Base-by-base conservation (phyloP, 2,888 invertebrate species). In the Tolmerus cingulatus region DNA sequence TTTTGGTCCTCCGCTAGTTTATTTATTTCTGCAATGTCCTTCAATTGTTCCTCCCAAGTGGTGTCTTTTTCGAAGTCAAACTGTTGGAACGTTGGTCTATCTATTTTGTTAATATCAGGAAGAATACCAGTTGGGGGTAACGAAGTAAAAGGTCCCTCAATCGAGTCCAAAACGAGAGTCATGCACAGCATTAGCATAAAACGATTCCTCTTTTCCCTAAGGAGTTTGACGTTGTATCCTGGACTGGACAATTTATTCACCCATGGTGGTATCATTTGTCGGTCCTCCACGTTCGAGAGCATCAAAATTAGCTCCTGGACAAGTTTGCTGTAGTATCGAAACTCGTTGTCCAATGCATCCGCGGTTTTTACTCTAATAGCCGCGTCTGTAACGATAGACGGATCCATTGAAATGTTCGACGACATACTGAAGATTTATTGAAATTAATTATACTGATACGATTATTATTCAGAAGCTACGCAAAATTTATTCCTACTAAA, bases 151-250 rank as follows among this genome's bases (percentile, higher is more conserved):
- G 89, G 89, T 9, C 88, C 66, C 37, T 88, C 88, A 7, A 89
- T 74, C 2, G 78, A 23, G 57, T 87, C 88, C n/a, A 88, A 66
- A n/a, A 82, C 77, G 40, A 89, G 79, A n/a, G 87, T 88, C 57
- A 90, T 85, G 12, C 89, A 89, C 0, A 90, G 30, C 89, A 89
- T 89, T 4, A 90, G 74, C 74, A 89, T 87, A 74, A 89, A 90
- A 2, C 87, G 88, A 86, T 90, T 90, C 16, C 90, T 82, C 79
- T 89, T 90, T 14, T 88, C 88, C 5, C 89, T 86, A 40, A 90
- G 55, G 4, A 16, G 2, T 1, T 78, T 37, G 1, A 89, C 87
- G 86, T 89, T 89, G 77, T 89, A 90, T 0, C 79, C 81, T 3
- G 89, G 87, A 1, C 87, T 79, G 0, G 88, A 88, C 0, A 90